Conservation (phyloP, 2,797 vertebrate genomes). For the Neomorphus geoffroyi region DNA sequence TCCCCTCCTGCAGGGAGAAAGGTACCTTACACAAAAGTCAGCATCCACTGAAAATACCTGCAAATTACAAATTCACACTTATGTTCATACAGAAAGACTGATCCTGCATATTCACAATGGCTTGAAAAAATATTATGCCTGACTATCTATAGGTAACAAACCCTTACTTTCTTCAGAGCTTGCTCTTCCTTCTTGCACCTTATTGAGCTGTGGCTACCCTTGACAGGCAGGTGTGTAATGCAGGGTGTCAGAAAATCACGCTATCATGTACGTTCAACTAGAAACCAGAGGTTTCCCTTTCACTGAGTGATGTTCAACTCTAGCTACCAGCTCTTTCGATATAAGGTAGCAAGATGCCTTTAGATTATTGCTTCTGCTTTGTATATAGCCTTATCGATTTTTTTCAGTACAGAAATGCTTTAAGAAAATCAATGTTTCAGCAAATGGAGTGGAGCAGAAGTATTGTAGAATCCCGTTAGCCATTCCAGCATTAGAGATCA, state of each 20-base stretch:
- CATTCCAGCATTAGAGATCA: background rate
- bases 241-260: background rate
- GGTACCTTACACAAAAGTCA: background rate
- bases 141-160: background rate
- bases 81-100: background rate
- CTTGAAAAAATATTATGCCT: background rate
- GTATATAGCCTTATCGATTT: background rate
- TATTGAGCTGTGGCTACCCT: background rate
- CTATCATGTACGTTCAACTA: background rate
- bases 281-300: background rate
- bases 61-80: background rate
- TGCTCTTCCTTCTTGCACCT: background rate
- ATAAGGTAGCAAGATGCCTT: background rate
- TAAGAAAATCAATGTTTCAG: constrained; percentile 48
- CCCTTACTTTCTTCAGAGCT: background rate
- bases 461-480: background rate
- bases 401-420: background rate
- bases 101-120: background rate
- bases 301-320: background rate
- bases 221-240: background rate
- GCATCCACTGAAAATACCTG: background rate
- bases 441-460: background rate
- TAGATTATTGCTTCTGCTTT: background rate
- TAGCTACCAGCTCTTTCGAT: background rate
- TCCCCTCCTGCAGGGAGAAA: background rate